Evolutionary conservation across 2,888 invertebrate species (phyloP), one percentile per base, ranked within the genome.

Genomic region (Callosobruchus maculatus): DNA sequence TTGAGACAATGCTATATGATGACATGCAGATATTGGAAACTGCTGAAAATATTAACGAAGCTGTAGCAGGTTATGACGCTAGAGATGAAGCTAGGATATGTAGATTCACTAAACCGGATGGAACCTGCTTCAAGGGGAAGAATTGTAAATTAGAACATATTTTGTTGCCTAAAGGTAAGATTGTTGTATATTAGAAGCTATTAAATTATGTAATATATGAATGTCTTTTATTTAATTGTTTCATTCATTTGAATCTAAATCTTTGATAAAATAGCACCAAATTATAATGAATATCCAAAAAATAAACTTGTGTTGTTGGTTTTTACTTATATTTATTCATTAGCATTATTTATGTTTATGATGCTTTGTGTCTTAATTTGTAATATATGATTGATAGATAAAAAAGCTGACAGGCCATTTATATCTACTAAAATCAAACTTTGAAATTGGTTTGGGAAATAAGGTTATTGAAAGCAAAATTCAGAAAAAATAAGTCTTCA

Each of bases 21-120:
- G 81, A 82, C 68, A 67, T 79, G 9, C 74, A 81, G 22, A 76
- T 75, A 20, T 69, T 79, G 18, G 82, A 82, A 68, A 75, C 66
- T 7, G 77, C 80, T 0, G 82, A 82, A 3, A 84, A 82, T 76
- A 76, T 84, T 5, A 83, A 82, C 72, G 84, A 84, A 76, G 82
- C 81, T 4, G 73, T 83, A n/a, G 68, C 75, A n/a, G 84, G 83
- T 13, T 84, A 84, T 74, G 83, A 84, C 76, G 81, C 84, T 0
- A 79, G 74, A 72, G 84, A 84, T 73, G 84, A 84, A 76, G 80
- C 78, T 0, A 76, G 84, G 71, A 81, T 84, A 22, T 84, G 84
- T 72, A 77, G 77, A 22, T 83, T 83, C 71, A 81, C 82, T 0
- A 78, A 79, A 68, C 9, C 26, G 0, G 81, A 82, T 71, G 83